Evolutionary conservation across 64 coral and sea anemone species (phyloP).

Genomic region (Orbicella faveolata): DNA sequence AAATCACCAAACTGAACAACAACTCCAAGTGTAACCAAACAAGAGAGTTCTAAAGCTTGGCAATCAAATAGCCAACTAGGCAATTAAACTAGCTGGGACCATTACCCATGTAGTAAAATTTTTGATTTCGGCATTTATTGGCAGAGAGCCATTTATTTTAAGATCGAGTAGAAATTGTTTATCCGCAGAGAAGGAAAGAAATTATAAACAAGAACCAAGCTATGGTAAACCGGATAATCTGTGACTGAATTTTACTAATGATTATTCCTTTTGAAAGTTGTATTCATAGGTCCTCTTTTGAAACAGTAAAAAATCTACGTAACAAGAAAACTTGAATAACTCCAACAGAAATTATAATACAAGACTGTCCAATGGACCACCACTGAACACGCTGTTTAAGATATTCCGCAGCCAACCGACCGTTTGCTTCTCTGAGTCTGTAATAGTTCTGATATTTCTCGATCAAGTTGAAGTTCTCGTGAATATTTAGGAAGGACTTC

Average conservation of each 20-base stretch:
- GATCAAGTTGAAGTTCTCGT: conserved; percentile 85
- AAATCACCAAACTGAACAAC: no score
- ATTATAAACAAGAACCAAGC: background rate
- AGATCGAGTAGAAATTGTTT: no score
- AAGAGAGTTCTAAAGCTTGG: no score
- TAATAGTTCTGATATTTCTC: conserved; percentile 96
- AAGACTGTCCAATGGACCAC: conserved; percentile 96
- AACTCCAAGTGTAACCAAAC: no score
- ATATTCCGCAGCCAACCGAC: conserved; percentile 78
- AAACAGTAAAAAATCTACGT: conserved; percentile 91
- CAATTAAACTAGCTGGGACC: no score
- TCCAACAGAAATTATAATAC: conserved; percentile 57
- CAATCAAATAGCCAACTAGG: no score
- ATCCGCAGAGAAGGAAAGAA: no score
- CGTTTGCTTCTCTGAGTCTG: conserved; percentile 88
- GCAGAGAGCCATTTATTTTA: no score
- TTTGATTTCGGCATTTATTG: no score
- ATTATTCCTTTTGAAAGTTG: background rate
- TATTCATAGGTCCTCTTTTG: conserved; percentile 67
- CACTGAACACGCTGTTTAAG: conserved; percentile 80
- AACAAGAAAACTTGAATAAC: conserved; percentile 79
- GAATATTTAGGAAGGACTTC: conserved; percentile 69
- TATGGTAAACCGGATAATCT: background rate
- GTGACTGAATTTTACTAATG: background rate
- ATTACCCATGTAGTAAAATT: no score